Base-by-base conservation (phyloP, 2,888 invertebrate species). In the Caenorhabditis japonica region DNA sequence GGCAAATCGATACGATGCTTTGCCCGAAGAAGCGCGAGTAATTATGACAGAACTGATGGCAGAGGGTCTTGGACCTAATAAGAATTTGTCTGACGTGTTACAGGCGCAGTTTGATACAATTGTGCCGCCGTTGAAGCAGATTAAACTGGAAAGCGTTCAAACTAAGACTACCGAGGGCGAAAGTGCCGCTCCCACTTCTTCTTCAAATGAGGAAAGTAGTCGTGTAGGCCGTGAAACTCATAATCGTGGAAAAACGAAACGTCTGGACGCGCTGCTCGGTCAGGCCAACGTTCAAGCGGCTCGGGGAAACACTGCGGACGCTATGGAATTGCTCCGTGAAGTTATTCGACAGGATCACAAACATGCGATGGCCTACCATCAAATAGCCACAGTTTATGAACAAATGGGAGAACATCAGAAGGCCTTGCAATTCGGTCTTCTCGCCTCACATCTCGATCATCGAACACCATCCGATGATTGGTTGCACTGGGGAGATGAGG, bases 271-370 rank as follows among this genome's bases (percentile, higher is more conserved):
- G 2, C 52, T 86, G n/a, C 72, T 86, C 19, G 86, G 86, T 15
- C 84, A 86, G 51, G 86, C 86, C 2, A 84, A 83, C 69, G 66
- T 86, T 5, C 60, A 79, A 21, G 79, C 75, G 52, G 85, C 85
- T 12, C 73, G 78, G 8, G 83, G 83, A 39, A 72, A 84, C 33
- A 73, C 70, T 0, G 55, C 41, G 1, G 82, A 84, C 25, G 84
- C 86, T 1, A 51, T 86, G 46, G 55, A 76, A 12, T 41, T 84
- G 51, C 75, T 86, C 13, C 75, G 77, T 13, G 85, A 85, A 68
- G 84, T 84, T 4, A 56, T 70, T 19, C 68, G 76, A 23, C 79
- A 82, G 55, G 83, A 87, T 51, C 86, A 83, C 1, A 72, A 81
- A 21, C 71, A 82, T 51, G 75, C 85, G 4, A 79, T 83, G 19